These are phyloP conservation scores for Haliaeetus leucogaster DNA, from an alignment of 2,113 vertebrate species.

Conservation along the genomic window DNA sequence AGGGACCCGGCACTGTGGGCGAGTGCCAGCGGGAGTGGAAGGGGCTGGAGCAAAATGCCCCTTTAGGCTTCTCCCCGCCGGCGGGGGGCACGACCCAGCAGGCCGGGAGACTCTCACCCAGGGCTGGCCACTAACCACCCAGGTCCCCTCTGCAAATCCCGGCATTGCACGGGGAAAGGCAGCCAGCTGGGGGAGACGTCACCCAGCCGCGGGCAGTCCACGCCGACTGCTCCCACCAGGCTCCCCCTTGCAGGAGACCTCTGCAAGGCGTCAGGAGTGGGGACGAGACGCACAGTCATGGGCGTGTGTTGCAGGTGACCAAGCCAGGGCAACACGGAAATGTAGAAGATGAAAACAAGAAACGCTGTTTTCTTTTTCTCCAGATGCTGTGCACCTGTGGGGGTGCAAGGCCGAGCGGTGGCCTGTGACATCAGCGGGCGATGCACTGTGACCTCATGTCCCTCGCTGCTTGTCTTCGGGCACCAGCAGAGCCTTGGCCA, in stretches of 20 bases:
- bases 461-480: too few species aligned
- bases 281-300: neutral
- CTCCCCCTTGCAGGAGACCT: neutral
- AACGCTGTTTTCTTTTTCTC: too few species aligned
- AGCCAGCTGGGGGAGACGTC: neutral
- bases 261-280: neutral
- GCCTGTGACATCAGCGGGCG: rapidly evolving
- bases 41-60: neutral
- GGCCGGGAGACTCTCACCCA: neutral
- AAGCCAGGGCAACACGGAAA: neutral
- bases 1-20: neutral
- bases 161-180: neutral
- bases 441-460: neutral
- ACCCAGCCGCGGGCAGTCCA: neutral
- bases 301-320: neutral
- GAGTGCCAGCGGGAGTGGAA: neutral
- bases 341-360: neutral
- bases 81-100: neutral
- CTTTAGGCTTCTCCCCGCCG: neutral
- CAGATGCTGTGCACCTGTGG: too few species aligned
- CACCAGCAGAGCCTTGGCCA: neutral
- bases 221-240: neutral
- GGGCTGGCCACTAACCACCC: neutral
- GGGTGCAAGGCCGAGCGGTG: neutral
- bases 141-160: neutral